Evolutionary conservation across 92 coral and sea anemone species (phyloP).

Genomic region (Montipora capitata): DNA sequence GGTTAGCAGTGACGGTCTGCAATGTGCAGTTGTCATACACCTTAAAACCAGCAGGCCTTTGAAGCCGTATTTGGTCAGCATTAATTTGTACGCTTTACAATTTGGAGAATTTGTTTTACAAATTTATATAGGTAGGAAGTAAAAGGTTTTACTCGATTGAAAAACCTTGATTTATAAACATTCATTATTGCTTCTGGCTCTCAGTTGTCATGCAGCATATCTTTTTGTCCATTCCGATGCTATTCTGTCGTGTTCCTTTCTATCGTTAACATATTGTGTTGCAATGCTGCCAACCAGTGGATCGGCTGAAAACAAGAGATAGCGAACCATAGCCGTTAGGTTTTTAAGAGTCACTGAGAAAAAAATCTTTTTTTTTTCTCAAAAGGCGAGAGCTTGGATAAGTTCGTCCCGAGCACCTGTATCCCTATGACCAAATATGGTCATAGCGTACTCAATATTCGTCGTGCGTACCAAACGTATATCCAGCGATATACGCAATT

Average conservation of each 20-base stretch:
- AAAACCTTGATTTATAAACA: not conserved
- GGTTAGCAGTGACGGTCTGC: too few relatives aligned
- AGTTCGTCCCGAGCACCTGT: too few relatives aligned
- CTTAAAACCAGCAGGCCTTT: not conserved
- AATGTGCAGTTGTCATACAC: too few relatives aligned
- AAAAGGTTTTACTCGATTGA: not conserved
- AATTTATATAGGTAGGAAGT: not conserved
- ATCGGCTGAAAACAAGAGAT: conserved; percentile 66
- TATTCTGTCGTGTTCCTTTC: conserved; percentile 85
- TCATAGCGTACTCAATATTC: too few relatives aligned
- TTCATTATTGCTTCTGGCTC: not conserved
- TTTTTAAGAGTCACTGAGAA: too few relatives aligned
- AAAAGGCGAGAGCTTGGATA: too few relatives aligned
- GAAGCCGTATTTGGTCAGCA: not conserved
- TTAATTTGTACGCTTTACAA: not conserved
- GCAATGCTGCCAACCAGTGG: conserved; percentile 92
- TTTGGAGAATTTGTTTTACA: not conserved
- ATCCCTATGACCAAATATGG: too few relatives aligned
- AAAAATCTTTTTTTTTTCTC: too few relatives aligned
- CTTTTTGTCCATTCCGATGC: conserved; percentile 87
- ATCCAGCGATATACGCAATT: too few relatives aligned
- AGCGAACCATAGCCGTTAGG: too few relatives aligned
- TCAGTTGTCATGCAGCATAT: conserved; percentile 74
- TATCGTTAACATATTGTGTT: conserved; percentile 82
- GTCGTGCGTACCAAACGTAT: too few relatives aligned